A percentile compares a stretch with the other conserved stretches of the same genome.
phyloP scores from a whole-genome alignment of 2,888 invertebrate genomes.

The Odontothrips loti region DNA sequence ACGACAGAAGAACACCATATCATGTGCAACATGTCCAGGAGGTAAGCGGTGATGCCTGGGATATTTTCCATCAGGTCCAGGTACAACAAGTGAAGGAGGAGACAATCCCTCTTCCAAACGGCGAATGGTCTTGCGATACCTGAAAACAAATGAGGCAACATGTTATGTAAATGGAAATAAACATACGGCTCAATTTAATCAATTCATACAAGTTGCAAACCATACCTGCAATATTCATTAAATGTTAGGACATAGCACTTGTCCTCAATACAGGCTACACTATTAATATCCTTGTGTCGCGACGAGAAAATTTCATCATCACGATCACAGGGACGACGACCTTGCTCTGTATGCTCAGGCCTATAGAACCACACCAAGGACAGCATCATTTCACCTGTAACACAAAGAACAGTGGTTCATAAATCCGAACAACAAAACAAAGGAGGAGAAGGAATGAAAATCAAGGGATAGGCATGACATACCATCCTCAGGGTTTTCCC shows the following conservation, averaged over 20 bases:
- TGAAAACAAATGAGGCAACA: constrained; percentile 45
- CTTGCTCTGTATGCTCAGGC: constrained; percentile 93
- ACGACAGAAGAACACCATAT: constrained; percentile 90
- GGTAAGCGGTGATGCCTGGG: constrained; percentile 57
- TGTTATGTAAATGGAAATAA: constrained; percentile 28
- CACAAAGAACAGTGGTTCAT: constrained; percentile 32
- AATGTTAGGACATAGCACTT: constrained; percentile 94
- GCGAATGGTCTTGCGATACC: constrained; percentile 78
- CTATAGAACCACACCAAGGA: constrained; percentile 96
- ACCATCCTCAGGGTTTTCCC: constrained; percentile 94
- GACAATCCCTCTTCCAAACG: constrained; percentile 72
- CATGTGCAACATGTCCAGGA: constrained; percentile 64
- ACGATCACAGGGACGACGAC: constrained; percentile 72
- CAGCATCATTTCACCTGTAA: constrained; percentile 93
- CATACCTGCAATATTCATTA: constrained; percentile 92
- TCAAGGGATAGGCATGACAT: constrained; percentile 43
- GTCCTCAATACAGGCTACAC: constrained; percentile 96
- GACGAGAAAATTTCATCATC: constrained; percentile 94
- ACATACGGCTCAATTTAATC: constrained; percentile 14
- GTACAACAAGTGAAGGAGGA: constrained; percentile 75
- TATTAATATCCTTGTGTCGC: constrained; percentile 89
- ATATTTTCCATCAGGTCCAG: constrained; percentile 56
- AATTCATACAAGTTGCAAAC: not conserved
- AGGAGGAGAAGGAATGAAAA: constrained; percentile 29
- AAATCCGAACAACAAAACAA: not conserved